Percentiles rank a stretch among this genome's conserved stretches.
These are phyloP conservation scores for Temnothorax longispinosus DNA, from an alignment of 1,140 invertebrate species.

Conservation along the genomic window DNA sequence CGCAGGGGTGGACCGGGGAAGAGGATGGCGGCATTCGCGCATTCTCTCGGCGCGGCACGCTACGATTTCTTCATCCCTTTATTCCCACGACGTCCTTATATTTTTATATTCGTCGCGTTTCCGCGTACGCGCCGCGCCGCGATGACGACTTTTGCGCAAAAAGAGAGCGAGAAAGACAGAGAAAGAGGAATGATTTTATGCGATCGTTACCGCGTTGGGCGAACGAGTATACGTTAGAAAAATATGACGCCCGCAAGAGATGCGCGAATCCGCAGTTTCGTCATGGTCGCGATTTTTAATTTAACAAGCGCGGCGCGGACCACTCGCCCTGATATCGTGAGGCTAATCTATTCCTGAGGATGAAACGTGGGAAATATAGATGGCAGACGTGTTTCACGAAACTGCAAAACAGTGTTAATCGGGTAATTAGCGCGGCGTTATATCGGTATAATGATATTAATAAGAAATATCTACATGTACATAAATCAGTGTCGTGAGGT, in stretches of 20 bases:
- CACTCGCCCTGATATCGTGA: neutral
- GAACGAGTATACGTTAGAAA: conserved; percentile 32
- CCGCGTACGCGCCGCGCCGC: neutral
- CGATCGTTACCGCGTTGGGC: conserved; percentile 14
- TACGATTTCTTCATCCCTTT: conserved; percentile 53
- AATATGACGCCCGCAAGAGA: conserved; percentile 3
- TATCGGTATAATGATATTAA: conserved; percentile 18
- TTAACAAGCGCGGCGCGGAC: conserved; percentile 6
- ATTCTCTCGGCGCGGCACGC: neutral
- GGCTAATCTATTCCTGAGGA: conserved; percentile 13
- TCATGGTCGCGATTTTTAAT: conserved; percentile 22
- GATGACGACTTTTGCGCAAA: conserved; percentile 15
- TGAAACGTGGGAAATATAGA: neutral
- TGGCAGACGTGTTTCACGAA: neutral
- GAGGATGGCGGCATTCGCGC: neutral
- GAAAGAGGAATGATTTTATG: neutral
- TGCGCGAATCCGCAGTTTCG: neutral
- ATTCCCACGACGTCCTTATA: conserved; percentile 51
- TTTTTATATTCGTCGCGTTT: conserved; percentile 45
- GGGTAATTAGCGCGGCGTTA: neutral
- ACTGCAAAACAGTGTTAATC: neutral
- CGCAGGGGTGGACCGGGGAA: neutral
- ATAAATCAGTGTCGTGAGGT: conserved; percentile 20
- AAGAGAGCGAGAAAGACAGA: neutral
- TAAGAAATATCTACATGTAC: conserved; percentile 11